Percentiles rank a stretch among this genome's conserved stretches.
Evolutionary conservation across 2,113 vertebrate genomes (phyloP).

Genomic region (Irena cyanogastra): DNA sequence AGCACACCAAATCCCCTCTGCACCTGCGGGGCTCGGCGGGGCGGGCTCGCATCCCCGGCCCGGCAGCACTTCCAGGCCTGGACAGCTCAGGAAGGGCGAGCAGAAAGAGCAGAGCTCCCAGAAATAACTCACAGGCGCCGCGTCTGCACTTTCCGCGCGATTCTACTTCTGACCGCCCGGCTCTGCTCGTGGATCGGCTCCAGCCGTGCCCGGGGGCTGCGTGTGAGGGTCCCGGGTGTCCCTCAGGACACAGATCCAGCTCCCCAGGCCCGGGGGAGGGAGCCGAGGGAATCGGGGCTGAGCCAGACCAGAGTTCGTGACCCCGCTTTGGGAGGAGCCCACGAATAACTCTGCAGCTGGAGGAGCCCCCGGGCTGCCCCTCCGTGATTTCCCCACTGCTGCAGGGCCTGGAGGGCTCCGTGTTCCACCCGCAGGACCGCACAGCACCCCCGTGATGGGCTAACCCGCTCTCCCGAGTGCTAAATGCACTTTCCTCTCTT

Average conservation of each 20-base stretch:
- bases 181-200: not conserved
- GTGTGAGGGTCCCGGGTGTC: not conserved
- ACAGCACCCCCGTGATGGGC: not conserved
- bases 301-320: not conserved
- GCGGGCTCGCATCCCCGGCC: not conserved
- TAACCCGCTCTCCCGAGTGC: not conserved
- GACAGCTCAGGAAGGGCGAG: not conserved
- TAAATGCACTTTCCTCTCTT: not conserved
- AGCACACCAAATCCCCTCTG: rapidly evolving
- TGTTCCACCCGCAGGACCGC: not conserved
- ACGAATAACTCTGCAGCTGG: not conserved
- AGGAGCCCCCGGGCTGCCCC: not conserved
- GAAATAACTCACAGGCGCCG: rapidly evolving
- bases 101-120: not conserved
- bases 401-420: not conserved
- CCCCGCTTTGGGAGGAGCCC: not conserved
- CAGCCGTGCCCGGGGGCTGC: rapidly evolving
- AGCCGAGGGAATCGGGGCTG: rapidly evolving
- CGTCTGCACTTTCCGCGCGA: rapidly evolving
- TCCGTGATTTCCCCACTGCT: rapidly evolving
- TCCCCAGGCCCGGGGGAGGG: not conserved
- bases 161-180: too few relatives aligned
- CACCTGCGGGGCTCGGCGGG: not conserved
- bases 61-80: not conserved
- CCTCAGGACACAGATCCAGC: not conserved